Evolutionary conservation across 1,140 invertebrate species (phyloP), one percentile per base, ranked within the genome.

Genomic region (Caenorhabditis elegans): DNA sequence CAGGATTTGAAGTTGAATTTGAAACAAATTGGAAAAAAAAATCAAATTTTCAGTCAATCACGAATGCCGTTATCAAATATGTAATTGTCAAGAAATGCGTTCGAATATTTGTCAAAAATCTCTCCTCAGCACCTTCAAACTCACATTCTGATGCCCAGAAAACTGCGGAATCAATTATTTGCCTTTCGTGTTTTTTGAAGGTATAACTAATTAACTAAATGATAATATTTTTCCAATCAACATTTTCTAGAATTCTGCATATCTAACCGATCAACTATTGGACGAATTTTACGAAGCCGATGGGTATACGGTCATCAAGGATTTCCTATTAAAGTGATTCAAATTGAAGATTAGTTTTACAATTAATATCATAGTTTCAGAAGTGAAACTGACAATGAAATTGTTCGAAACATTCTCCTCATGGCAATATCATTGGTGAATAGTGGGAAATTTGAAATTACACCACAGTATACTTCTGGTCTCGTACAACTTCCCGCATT

Each of bases 21-120:
- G 39, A 43, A 43, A 43, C 39, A 43, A 8, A 43, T 43, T 43
- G 5, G 5, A 43, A 43, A 8, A 43, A 43, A 5, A 43, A 43
- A 43, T 43, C 15, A 8, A 43, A 43, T 98, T 79, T 96, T 96
- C 19, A 98, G 91, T 95, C 96, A 48, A 92, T 98, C 34, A 95
- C 95, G 47, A 93, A 94, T 86, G 93, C 93, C 86, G 96, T 98
- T 86, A 94, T 98, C 85, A 94, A 94, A 85, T 98, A 98, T 90
- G 97, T 99, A 90, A 96, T 98, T 92, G 95, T 94, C 90, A 98
- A 98, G 92, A 94, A 94, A 79, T 99, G 97, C 92, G 94, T 98
- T 84, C 93, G 93, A 76, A 92, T 95, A 75, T 98, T 96, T 91
- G 94, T 98, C 86, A 96, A 98, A 98, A 98, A 91, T 96, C 98